phyloP scores from a whole-genome alignment of 1,140 invertebrate species.

The Bombus vancouverensis region DNA sequence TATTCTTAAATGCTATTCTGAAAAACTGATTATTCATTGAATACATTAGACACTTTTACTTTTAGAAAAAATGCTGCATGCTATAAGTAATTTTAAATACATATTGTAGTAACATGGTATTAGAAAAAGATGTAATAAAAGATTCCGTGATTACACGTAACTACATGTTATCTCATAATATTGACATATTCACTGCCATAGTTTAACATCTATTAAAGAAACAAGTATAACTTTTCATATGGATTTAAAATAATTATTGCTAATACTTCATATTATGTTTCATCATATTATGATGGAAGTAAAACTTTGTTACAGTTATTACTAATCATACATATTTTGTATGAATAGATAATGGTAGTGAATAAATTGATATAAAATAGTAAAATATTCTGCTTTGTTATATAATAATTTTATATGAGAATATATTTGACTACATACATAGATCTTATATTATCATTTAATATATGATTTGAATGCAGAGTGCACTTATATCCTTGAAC shows the following conservation, averaged over 20 bases:
- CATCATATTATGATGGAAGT: background rate
- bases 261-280: slow-evolving; percentile 25
- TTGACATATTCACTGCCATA: slow-evolving; percentile 58
- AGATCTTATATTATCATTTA: background rate
- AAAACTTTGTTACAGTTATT: slow-evolving; percentile 7
- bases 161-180: slow-evolving; percentile 14
- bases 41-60: slow-evolving; percentile 13
- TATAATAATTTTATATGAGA: background rate
- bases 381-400: background rate
- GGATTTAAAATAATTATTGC: slow-evolving; percentile 7
- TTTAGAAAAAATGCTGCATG: slow-evolving; percentile 20
- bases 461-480: background rate
- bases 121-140: slow-evolving; percentile 30
- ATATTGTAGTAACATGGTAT: background rate
- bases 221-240: background rate
- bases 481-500: background rate
- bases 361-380: slow-evolving; percentile 54
- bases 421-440: background rate
- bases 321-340: background rate
- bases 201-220: slow-evolving; percentile 6
- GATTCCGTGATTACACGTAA: background rate
- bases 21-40: background rate
- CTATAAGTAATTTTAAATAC: slow-evolving; percentile 8
- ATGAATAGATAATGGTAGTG: slow-evolving; percentile 43
- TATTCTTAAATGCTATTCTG: slow-evolving; percentile 1